Evolutionary conservation across 2,888 invertebrate species (phyloP), one percentile per base, ranked within the genome.

Genomic region (Resseliella maxima): DNA sequence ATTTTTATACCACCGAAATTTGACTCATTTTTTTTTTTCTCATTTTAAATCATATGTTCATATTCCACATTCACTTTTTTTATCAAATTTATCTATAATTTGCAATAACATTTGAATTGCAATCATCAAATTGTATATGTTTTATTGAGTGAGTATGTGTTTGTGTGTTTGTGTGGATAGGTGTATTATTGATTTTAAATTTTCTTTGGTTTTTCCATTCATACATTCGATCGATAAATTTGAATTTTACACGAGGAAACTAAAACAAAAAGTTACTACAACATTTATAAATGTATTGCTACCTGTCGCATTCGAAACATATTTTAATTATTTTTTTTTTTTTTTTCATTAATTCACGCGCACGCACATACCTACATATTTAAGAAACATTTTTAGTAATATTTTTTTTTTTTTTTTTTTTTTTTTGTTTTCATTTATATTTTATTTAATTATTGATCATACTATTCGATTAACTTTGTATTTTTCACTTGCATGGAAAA

Each of bases 261-360:
- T 21, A 72, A 72, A 72, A 72, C 72, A 72, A 31, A n/a, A n/a
- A n/a, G n/a, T 72, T 10, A 31, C 72, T 72, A 72, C 72, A 72
- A 72, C 72, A 72, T 72, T 72, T 72, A 72, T 72, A 72, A 72
- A 72, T 72, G 31, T 72, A 72, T 72, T 72, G n/a, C 31, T 72
- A 72, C 72, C 27, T 31, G 72, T 59, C 5, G 31, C 31, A 72
- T 72, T 72, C 72, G 72, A 72, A 72, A 5, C 5, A 31, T 31
- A 72, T 72, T 72, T 72, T 27, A 12, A 24, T 59, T n/a, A n/a
- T n/a, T n/a, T 59, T 59, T 8, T 27, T 59, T 8, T 59, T 5
- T 41, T 41, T 41, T 41, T 12, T 8, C 41, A 41, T 12, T 8
- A 8, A 41, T 2, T 50, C 46, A 50, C 46, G 18, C 46, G 18